Evolutionary conservation across 2,888 invertebrate species (phyloP), one percentile per base, ranked within the genome.

Genomic region (Diplazon laetatorius): DNA sequence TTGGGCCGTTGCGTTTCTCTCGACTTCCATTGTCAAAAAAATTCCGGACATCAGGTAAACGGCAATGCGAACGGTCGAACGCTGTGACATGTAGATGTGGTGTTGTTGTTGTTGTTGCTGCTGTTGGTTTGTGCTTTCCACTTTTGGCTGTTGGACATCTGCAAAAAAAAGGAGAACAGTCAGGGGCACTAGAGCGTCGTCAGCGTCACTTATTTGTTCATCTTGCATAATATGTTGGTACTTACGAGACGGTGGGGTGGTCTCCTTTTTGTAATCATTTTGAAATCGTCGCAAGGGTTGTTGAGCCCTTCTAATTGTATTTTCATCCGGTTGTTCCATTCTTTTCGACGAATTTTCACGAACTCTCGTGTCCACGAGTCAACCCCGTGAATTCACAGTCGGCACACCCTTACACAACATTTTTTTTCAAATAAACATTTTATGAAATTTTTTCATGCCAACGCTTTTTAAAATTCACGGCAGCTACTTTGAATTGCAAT

Each of bases 1-100:
- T 85, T 93, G 93, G 1, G 94, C 94, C 39, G 95, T 95, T 65
- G 94, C 94, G 82, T 93, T 94, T 87, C 95, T 95, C 87, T 96
- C 96, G 88, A 98, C 94, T 88, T 97, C 97, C 92, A 98, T 94
- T 91, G 96, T 95, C 78, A 97, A 92, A 30, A 96, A 96, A 20
- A 95, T 93, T 39, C 95, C 94, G 12, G 96, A 96, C 95, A 96
- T 96, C 73, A 97, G 92, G 90, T 96, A 97, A 12, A 97, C 94
- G 16, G 90, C 91, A 59, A 91, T 86, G 12, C 87, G 85, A 59
- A 90, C 83, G 2, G 82, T 87, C 44, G 87, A 83, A 59, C 78
- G 80, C 8, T 80, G 57, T 10, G 74, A 57, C 5, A 69, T 57
- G 72, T 79, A 76, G 22, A 76, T 20, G 55, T 74, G 80, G 50